Evolutionary conservation across 2,113 vertebrate genomes (phyloP), one percentile per base, ranked within the genome.

Genomic region (Thomomys bottae): DNA sequence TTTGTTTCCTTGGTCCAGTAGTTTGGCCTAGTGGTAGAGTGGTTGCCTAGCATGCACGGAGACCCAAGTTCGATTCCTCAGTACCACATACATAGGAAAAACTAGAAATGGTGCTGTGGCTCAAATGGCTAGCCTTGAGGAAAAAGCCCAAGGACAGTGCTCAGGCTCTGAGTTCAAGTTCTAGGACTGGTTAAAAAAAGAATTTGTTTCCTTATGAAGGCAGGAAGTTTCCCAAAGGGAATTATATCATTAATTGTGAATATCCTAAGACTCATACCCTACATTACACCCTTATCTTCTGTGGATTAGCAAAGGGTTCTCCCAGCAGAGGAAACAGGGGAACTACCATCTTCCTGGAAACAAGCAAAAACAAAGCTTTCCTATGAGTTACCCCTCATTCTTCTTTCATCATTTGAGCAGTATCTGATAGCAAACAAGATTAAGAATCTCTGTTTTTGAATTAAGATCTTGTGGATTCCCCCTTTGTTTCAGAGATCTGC

Each of bases 391-490:
- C 8, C 12, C 40, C 59, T 49, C 28, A 49, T 63, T 95, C 88
- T 63, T 23, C 57, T 75, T 90, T 84, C 68, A 84, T 57, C 70
- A 76, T 38, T 90, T 84, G 64, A 30, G 38, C 80, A 54, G 67
- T 87, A 67, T 75, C 38, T 76, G n/a, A 78, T 66, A 84, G 36
- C 86, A 26, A 72, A 42, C 23, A 85, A 30, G 32, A 76, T 78
- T 89, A 68, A 42, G 42, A 70, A 64, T 78, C 38, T 36, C 72
- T 5, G 21, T 77, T 34, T 87, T 84, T 88, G 84, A 88, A 81
- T 88, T 67, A 91, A 93, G 87, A 67, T 5, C 34, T 10, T 64
- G 57, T 49, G 75, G 28, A 71, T 6, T 82, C 89, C 90, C 71
- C 63, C n/a, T 45, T 63, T 32, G 75, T 88, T 75, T 84, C 24